These are phyloP conservation scores for Caenorhabditis japonica DNA, from an alignment of 2,888 invertebrate species.

Conservation along the genomic window DNA sequence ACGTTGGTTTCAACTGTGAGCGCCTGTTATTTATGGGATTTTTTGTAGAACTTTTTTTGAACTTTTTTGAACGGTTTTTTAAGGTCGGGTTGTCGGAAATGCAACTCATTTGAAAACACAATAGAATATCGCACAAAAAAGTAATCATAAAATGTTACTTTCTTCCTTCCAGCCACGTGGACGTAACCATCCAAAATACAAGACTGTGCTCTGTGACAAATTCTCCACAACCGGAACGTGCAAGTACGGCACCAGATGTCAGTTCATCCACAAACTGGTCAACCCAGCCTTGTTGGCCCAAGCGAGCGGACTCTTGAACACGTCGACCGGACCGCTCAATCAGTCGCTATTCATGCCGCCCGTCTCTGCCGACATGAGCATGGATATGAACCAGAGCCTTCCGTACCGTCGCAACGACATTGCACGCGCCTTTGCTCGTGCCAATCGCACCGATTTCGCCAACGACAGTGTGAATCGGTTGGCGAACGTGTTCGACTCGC, in stretches of 20 bases:
- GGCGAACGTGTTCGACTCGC: conserved; percentile 8
- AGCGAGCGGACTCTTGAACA: conserved; percentile 23
- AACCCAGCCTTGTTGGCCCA: conserved; percentile 16
- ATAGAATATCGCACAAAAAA: too few relatives aligned
- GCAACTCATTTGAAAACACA: too few relatives aligned
- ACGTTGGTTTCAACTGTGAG: too few relatives aligned
- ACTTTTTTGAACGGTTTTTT: too few relatives aligned
- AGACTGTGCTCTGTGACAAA: conserved; percentile 67
- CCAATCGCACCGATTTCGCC: background rate
- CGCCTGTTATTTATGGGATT: too few relatives aligned
- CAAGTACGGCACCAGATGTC: conserved; percentile 58
- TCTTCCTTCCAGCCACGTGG: conserved; percentile 60
- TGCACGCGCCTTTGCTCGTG: conserved; percentile 41
- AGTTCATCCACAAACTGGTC: conserved; percentile 60
- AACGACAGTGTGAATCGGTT: conserved; percentile 15
- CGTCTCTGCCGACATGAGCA: conserved; percentile 20
- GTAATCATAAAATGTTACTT: background rate
- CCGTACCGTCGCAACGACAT: conserved; percentile 28
- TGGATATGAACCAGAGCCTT: conserved; percentile 39
- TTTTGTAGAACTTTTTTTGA: too few relatives aligned
- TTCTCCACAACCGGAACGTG: conserved; percentile 60
- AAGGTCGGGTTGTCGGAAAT: too few relatives aligned
- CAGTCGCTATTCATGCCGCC: conserved; percentile 33
- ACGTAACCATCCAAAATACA: conserved; percentile 67
- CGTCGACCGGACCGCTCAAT: conserved; percentile 4